These are phyloP conservation scores for Phyto melanocephala DNA, from an alignment of 2,888 invertebrate genomes.

Conservation along the genomic window DNA sequence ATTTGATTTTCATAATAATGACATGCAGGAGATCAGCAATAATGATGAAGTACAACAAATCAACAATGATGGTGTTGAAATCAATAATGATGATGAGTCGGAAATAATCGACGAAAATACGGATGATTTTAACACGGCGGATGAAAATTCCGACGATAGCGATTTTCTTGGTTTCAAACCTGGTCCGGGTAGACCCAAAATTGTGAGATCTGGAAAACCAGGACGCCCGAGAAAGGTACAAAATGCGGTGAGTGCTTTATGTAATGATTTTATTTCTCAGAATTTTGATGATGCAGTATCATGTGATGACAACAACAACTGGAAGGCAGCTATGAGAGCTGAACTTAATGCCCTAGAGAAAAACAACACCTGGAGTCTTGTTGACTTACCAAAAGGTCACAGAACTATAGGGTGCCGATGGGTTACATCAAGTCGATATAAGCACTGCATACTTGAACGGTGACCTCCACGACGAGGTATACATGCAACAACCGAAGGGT, in stretches of 20 bases:
- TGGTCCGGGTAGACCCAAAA: slow-evolving; percentile 27
- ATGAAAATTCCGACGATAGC: slow-evolving; percentile 1
- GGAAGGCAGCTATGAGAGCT: slow-evolving; percentile 56
- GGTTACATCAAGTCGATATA: slow-evolving; percentile 65
- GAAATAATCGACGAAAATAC: neutral
- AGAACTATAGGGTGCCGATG: slow-evolving; percentile 57
- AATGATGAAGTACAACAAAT: too few species aligned
- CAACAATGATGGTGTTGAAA: neutral
- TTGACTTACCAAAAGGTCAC: slow-evolving; percentile 52
- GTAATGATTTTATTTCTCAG: slow-evolving; percentile 43
- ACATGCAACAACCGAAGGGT: slow-evolving; percentile 58
- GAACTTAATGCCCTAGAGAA: slow-evolving; percentile 55
- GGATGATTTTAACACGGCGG: slow-evolving; percentile 10
- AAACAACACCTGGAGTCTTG: slow-evolving; percentile 59
- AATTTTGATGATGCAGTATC: slow-evolving; percentile 47
- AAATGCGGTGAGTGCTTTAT: slow-evolving; percentile 33
- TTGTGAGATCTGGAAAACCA: slow-evolving; percentile 34
- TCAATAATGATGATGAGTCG: neutral
- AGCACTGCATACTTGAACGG: slow-evolving; percentile 60
- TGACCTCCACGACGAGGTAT: slow-evolving; percentile 57
- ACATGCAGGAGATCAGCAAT: too few species aligned
- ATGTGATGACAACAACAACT: slow-evolving; percentile 40
- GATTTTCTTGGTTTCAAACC: slow-evolving; percentile 3
- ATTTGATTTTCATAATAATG: neutral
- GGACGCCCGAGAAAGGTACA: slow-evolving; percentile 50